Evolutionary conservation across 2,888 invertebrate species (phyloP).

Genomic region (Chironomus tentans): DNA sequence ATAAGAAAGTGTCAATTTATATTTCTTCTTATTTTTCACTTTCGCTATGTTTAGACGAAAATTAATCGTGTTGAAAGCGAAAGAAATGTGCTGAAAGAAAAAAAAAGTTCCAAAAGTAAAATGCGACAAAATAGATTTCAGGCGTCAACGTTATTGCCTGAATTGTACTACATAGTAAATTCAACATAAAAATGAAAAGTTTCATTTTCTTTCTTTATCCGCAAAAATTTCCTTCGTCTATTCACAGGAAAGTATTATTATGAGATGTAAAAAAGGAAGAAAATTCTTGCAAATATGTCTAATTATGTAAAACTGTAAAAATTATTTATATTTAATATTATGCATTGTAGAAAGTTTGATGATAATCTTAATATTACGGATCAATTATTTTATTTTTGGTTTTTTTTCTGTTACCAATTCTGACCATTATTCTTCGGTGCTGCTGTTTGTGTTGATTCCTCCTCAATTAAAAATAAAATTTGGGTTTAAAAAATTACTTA

Average conservation of each 20-base stretch:
- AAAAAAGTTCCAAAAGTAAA: not conserved
- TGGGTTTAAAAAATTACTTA: too few relatives aligned
- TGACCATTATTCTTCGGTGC: too few relatives aligned
- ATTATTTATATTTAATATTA: too few relatives aligned
- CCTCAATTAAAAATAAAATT: too few relatives aligned
- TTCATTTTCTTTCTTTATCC: not conserved
- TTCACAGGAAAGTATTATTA: not conserved
- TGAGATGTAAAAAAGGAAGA: not conserved
- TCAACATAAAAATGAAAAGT: not conserved
- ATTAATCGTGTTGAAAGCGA: not conserved
- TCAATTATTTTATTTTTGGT: too few relatives aligned
- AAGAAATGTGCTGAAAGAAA: not conserved
- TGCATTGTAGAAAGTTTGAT: too few relatives aligned
- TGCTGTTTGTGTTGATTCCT: too few relatives aligned
- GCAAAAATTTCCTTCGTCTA: not conserved
- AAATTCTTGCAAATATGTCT: too few relatives aligned
- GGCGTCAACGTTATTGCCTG: slow-evolving; percentile 6
- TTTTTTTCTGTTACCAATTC: too few relatives aligned
- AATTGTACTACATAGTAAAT: not conserved
- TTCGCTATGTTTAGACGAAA: not conserved
- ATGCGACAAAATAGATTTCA: not conserved
- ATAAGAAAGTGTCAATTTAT: not conserved
- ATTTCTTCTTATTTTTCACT: not conserved
- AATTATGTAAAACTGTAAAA: too few relatives aligned
- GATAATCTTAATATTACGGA: too few relatives aligned